Percentiles rank a stretch among this genome's conserved stretches.
These are phyloP conservation scores for Sphyrna mokarran DNA, from an alignment of 2,113 vertebrate species.

Conservation along the genomic window DNA sequence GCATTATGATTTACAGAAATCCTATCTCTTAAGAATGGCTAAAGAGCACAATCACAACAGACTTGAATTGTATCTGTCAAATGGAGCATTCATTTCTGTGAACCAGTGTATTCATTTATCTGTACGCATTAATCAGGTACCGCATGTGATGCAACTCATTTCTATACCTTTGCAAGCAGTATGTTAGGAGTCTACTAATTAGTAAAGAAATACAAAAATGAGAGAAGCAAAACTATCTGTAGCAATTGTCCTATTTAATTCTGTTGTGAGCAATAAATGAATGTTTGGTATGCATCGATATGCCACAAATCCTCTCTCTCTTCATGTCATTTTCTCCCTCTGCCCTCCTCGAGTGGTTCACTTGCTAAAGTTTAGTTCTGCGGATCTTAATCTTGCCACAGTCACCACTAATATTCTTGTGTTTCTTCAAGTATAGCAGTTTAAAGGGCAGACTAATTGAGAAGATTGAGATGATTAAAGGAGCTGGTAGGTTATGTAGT, in stretches of 20 bases:
- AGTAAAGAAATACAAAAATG: not conserved
- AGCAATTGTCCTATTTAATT: not conserved
- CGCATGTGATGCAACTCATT: not conserved
- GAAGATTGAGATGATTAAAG: not conserved
- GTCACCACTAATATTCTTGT: not conserved
- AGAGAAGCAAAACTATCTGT: not conserved
- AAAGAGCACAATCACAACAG: not conserved
- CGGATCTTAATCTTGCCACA: not conserved
- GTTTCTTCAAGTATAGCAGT: not conserved
- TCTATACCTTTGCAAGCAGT: not conserved
- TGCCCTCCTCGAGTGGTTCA: not conserved
- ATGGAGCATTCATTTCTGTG: not conserved
- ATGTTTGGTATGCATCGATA: not conserved
- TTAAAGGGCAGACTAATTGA: not conserved
- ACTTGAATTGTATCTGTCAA: conserved; percentile 12
- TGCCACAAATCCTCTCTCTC: not conserved
- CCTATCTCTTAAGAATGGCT: not conserved
- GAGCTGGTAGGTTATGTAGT: not conserved
- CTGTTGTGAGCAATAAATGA: not conserved
- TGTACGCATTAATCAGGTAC: not conserved
- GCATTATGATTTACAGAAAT: not conserved
- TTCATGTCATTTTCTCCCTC: not conserved
- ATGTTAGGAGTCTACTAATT: not conserved
- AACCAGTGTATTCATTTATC: not conserved
- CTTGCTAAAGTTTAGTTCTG: not conserved